A percentile compares a stretch with the other conserved stretches of the same genome.
These are phyloP conservation scores for Symphodus melops DNA, from an alignment of 2,113 vertebrate genomes.

Conservation along the genomic window DNA sequence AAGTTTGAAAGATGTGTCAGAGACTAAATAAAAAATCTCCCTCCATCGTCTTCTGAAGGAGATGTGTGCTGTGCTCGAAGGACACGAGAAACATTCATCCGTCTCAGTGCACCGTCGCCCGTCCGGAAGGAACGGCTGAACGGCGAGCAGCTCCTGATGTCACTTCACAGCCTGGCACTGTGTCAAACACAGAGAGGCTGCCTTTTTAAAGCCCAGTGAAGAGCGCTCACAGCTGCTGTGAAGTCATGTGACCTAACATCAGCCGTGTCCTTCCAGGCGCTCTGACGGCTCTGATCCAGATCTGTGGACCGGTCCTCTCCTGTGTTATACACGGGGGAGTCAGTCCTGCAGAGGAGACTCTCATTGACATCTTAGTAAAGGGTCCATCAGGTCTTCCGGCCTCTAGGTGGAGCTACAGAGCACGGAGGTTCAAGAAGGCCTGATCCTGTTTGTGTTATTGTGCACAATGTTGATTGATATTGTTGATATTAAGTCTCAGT, in stretches of 20 bases:
- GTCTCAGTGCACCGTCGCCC: constrained; percentile 18
- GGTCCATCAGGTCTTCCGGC: too few species aligned
- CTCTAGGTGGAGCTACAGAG: too few species aligned
- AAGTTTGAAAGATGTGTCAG: constrained; percentile 55
- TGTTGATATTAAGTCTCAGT: too few species aligned
- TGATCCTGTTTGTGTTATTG: too few species aligned
- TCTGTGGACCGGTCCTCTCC: too few species aligned
- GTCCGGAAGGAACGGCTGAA: constrained; percentile 3
- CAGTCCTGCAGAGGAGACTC: too few species aligned
- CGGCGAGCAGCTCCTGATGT: neutral
- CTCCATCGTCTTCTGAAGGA: neutral
- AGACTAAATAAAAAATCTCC: constrained; percentile 41
- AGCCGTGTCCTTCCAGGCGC: neutral
- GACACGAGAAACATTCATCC: constrained; percentile 23
- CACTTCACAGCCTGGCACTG: neutral
- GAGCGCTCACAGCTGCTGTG: neutral
- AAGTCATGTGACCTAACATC: neutral
- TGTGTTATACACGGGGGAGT: too few species aligned
- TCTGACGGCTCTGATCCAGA: neutral
- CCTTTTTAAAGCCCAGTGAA: neutral
- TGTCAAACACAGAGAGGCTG: neutral
- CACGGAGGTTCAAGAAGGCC: too few species aligned
- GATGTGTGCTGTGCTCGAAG: constrained; percentile 22
- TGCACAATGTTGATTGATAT: too few species aligned
- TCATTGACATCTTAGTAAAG: too few species aligned